Evolutionary conservation across 1,140 invertebrate genomes (phyloP).

Genomic region (Brachystomella parvula): DNA sequence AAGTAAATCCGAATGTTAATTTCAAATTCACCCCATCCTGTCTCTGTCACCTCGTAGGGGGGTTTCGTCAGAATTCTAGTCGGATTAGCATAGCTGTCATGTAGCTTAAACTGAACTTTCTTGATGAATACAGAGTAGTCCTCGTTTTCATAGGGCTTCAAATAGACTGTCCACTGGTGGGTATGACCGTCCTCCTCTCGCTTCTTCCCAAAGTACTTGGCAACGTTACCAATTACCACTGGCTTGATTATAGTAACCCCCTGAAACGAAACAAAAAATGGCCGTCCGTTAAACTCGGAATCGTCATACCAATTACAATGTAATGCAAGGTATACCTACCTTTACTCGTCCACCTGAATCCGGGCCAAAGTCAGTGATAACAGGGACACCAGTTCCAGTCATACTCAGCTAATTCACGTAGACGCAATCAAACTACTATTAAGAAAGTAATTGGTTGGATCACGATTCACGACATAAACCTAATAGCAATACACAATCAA

Average conservation of each 20-base stretch:
- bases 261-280: slow-evolving; percentile 46
- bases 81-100: slow-evolving; percentile 79
- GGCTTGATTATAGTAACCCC: slow-evolving; percentile 88
- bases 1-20: slow-evolving; percentile 98
- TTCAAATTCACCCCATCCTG: slow-evolving; percentile 99
- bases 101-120: slow-evolving; percentile 94
- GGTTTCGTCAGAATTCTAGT: slow-evolving; percentile 87
- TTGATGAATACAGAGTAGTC: slow-evolving; percentile 94
- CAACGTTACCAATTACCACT: slow-evolving; percentile 93
- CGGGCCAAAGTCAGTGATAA: slow-evolving; percentile 66
- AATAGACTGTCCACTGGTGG: slow-evolving; percentile 97
- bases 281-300: not conserved
- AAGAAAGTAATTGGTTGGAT: too few relatives aligned
- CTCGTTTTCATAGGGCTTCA: slow-evolving; percentile 87
- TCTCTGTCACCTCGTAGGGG: slow-evolving; percentile 96
- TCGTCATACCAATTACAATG: too few relatives aligned
- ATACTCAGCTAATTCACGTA: too few relatives aligned
- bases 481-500: too few relatives aligned
- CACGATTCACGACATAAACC: too few relatives aligned
- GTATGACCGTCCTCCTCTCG: slow-evolving; percentile 98
- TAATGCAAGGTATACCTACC: slow-evolving; percentile 44
- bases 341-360: slow-evolving; percentile 72
- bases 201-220: slow-evolving; percentile 92
- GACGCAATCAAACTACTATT: too few relatives aligned
- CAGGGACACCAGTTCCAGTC: slow-evolving; percentile 37